Percentiles rank a stretch among this genome's conserved stretches.
Conservation (phyloP, 1,140 invertebrate species). For the Bombyx mori region ASM3026992v2 NC_085130.1:13403501-13404000, state of each 20-base stretch:
- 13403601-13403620: no score
- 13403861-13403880: conserved; percentile 8
- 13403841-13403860: background rate
- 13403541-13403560: no score
- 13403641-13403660: conserved; percentile 28
- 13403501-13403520: no score
- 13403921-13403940: conserved; percentile 8
- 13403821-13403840: no score
- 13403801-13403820: no score
- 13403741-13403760: conserved; percentile 23
- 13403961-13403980: conserved; percentile 7
- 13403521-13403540: no score
- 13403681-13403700: conserved; percentile 4
- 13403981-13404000: background rate
- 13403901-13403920: conserved; percentile 4
- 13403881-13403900: conserved; percentile 8
- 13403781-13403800: no score
- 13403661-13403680: conserved; percentile 17
- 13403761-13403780: conserved; percentile 8
- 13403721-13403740: conserved; percentile 24
- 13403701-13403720: conserved; percentile 21
- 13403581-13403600: conserved; percentile 13
- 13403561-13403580: conserved; percentile 27
- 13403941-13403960: conserved; percentile 7
- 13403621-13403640: conserved; percentile 22